Percentiles rank a stretch among this genome's conserved stretches.
Evolutionary conservation across 1,140 invertebrate genomes (phyloP).

Genomic region (Bradynema listronoti): DNA sequence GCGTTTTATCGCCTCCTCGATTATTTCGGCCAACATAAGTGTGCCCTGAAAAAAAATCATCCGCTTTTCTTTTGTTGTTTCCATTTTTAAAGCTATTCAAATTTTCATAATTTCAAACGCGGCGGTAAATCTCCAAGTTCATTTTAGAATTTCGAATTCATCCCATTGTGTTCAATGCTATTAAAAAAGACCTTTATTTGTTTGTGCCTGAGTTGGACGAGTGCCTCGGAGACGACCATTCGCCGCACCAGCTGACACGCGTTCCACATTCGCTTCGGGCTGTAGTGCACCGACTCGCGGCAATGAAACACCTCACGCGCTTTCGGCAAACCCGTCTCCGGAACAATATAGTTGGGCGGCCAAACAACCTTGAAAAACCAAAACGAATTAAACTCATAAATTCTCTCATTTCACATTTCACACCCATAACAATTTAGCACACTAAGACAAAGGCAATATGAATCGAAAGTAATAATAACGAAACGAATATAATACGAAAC

Average conservation of each 20-base stretch:
- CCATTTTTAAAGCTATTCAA: no score
- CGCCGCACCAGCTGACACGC: constrained; percentile 51
- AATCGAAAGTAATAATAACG: neutral
- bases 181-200: constrained; percentile 41
- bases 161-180: no score
- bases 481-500: neutral
- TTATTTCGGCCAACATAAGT: constrained; percentile 41
- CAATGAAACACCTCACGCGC: constrained; percentile 55
- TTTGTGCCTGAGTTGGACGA: constrained; percentile 43
- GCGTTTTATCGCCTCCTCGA: constrained; percentile 48
- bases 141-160: no score
- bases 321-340: constrained; percentile 54
- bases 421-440: no score
- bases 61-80: no score
- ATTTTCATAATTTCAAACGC: no score
- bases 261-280: constrained; percentile 49
- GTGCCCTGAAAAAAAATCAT: constrained; percentile 33
- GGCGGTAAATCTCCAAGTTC: no score
- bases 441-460: no score
- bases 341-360: constrained; percentile 53
- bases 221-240: constrained; percentile 53
- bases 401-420: neutral
- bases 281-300: constrained; percentile 42
- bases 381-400: neutral
- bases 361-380: constrained; percentile 51